phyloP scores from a whole-genome alignment of 2,797 vertebrate species.

The Otolemur crassicaudatus region DNA sequence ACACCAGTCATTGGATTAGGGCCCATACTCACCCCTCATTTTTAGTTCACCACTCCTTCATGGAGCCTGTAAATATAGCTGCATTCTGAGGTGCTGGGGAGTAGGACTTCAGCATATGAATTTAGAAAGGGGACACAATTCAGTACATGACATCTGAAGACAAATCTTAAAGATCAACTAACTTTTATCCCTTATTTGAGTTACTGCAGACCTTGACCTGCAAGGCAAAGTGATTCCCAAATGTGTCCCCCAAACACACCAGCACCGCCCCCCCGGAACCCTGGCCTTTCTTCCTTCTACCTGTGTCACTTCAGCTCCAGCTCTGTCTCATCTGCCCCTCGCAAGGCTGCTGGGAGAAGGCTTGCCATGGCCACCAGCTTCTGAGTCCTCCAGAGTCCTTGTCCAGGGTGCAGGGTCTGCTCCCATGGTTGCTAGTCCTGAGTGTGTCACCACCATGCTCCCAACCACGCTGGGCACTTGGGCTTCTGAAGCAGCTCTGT shows the following conservation, averaged over 20 bases:
- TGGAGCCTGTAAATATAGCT: not conserved
- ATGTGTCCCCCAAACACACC: not conserved
- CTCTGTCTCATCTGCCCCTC: not conserved
- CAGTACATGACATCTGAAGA: not conserved
- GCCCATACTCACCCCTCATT: not conserved
- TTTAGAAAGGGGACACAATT: not conserved
- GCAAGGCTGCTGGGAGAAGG: not conserved
- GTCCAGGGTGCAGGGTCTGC: not conserved
- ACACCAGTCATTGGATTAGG: not conserved
- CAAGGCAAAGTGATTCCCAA: not conserved
- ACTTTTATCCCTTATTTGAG: not conserved
- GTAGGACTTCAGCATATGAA: not conserved
- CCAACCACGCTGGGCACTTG: not conserved
- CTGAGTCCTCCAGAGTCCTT: not conserved
- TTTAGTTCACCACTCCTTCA: not conserved
- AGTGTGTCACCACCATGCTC: not conserved
- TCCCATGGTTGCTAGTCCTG: not conserved
- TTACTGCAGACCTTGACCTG: not conserved
- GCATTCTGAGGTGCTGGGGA: not conserved
- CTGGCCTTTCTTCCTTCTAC: not conserved
- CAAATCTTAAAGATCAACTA: not conserved
- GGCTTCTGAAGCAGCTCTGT: not conserved
- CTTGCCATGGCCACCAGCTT: not conserved
- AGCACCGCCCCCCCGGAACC: fast-evolving
- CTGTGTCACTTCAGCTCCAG: not conserved